A percentile compares a stretch with the other conserved stretches of the same genome.
Evolutionary conservation across 2,113 vertebrate genomes (phyloP).

Genomic region (Actenoides hombroni): DNA sequence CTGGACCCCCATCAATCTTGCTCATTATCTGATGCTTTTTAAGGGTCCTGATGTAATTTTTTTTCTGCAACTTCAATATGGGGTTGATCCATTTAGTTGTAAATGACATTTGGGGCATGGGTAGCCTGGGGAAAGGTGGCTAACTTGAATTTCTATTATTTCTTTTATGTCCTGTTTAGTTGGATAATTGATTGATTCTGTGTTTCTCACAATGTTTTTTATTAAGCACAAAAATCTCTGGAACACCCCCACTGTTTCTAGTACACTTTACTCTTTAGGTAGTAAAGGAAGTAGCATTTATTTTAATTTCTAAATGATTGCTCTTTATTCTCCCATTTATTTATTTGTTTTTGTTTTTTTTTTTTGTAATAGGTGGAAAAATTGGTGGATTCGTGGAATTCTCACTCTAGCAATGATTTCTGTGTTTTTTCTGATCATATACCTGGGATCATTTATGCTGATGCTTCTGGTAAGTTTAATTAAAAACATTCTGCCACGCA

Average conservation of each 20-base stretch:
- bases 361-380: conserved; percentile 87
- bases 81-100: not conserved
- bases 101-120: not conserved
- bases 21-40: not conserved
- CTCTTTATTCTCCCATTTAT: not conserved
- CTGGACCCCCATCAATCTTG: not conserved
- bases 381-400: conserved; percentile 98
- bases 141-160: not conserved
- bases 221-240: not conserved
- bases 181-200: not conserved
- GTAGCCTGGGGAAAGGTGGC: not conserved
- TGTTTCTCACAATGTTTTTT: not conserved
- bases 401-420: conserved; percentile 92
- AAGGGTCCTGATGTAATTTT: not conserved
- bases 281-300: not conserved
- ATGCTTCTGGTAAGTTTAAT: conserved; percentile 78
- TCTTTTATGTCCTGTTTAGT: not conserved
- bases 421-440: conserved; percentile 91
- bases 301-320: not conserved
- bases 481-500: not conserved
- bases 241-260: not conserved
- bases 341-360: not conserved
- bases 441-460: conserved; percentile 91
- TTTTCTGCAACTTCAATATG: not conserved
- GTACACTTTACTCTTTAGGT: not conserved